phyloP scores from a whole-genome alignment of 2,113 vertebrate genomes.

The Xerus inauris region DNA sequence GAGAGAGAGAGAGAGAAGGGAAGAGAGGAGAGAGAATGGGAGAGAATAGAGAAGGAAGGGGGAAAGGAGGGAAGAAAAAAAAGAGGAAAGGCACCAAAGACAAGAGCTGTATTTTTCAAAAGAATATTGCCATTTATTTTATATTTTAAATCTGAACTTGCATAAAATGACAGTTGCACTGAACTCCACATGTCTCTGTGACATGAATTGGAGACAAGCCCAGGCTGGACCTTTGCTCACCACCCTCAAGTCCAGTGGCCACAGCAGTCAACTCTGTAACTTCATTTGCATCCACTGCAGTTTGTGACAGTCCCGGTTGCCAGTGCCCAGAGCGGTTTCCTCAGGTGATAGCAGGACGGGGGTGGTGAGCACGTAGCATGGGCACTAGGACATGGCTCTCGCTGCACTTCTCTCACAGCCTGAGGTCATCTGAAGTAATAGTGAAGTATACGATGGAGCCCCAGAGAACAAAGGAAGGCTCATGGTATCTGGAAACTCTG shows the following conservation, averaged over 20 bases:
- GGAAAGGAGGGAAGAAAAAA: no score
- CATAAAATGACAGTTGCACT: conserved; percentile 24
- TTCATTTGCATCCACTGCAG: neutral
- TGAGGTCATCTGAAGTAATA: neutral
- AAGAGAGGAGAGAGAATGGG: neutral
- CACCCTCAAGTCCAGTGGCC: neutral
- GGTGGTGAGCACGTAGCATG: neutral
- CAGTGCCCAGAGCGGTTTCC: neutral
- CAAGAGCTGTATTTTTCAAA: conserved; percentile 55
- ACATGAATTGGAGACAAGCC: neutral
- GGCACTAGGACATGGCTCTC: neutral
- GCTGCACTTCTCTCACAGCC: neutral
- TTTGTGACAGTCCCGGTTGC: neutral
- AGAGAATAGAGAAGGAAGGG: rapidly evolving
- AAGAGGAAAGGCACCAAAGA: neutral
- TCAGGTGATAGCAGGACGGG: neutral
- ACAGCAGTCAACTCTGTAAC: neutral
- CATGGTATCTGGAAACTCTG: neutral
- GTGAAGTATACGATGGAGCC: neutral
- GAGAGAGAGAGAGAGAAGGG: no score
- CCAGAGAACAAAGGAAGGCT: neutral
- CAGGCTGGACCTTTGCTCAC: neutral
- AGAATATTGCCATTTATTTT: conserved; percentile 64
- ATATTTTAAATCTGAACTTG: conserved; percentile 60
- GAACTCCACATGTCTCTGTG: neutral